phyloP scores from a whole-genome alignment of 1,140 invertebrate species.

The Colletes gigas region DNA sequence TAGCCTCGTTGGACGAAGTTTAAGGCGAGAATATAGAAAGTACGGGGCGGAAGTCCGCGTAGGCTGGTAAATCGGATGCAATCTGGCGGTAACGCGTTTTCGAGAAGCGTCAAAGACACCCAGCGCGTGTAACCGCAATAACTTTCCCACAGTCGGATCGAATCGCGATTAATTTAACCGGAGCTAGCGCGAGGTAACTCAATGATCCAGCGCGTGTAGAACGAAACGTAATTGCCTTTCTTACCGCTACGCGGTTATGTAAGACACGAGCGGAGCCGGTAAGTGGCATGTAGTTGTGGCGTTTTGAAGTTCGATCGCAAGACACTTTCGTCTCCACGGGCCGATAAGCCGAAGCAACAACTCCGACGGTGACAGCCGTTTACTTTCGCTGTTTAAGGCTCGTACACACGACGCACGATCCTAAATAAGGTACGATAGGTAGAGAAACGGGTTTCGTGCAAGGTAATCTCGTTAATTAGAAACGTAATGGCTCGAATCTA shows the following conservation, averaged over 20 bases:
- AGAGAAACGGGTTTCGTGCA: slow-evolving; percentile 49
- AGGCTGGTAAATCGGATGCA: too few relatives aligned
- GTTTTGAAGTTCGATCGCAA: slow-evolving; percentile 15
- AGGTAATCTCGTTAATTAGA: slow-evolving; percentile 57
- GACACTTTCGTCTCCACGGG: slow-evolving; percentile 37
- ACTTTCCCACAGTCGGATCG: slow-evolving; percentile 46
- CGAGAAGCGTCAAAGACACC: not conserved
- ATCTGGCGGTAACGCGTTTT: too few relatives aligned
- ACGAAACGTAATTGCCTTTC: slow-evolving; percentile 39
- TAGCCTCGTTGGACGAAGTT: too few relatives aligned
- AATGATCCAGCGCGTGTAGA: slow-evolving; percentile 13
- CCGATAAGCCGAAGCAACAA: slow-evolving; percentile 20
- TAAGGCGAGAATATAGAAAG: too few relatives aligned
- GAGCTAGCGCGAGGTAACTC: slow-evolving; percentile 26
- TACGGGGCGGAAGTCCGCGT: too few relatives aligned
- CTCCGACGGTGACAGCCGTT: slow-evolving; percentile 19
- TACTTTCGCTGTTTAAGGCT: slow-evolving; percentile 63
- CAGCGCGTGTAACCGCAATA: slow-evolving; percentile 15
- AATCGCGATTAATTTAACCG: slow-evolving; percentile 33
- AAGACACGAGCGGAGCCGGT: slow-evolving; percentile 27
- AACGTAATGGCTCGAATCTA: slow-evolving; percentile 11
- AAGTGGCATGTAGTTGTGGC: not conserved
- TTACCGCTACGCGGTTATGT: slow-evolving; percentile 32
- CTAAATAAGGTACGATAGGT: slow-evolving; percentile 51
- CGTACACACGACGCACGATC: slow-evolving; percentile 31